Percentiles rank a stretch among this genome's conserved stretches.
phyloP scores from a whole-genome alignment of 2,888 invertebrate genomes.

The Troglohyphantes excavatus region DNA sequence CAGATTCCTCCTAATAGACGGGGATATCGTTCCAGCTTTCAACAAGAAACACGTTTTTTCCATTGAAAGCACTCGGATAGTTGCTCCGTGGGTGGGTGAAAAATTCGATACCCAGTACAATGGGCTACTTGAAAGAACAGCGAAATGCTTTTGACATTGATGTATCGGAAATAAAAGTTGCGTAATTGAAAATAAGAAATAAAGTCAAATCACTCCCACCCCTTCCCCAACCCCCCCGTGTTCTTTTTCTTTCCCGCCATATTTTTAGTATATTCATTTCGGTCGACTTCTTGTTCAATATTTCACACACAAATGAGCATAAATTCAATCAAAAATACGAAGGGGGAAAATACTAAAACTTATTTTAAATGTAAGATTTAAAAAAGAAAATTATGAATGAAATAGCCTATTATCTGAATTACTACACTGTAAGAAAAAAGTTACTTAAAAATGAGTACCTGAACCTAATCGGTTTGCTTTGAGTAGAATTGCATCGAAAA shows the following conservation, averaged over 20 bases:
- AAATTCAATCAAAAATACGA: not conserved
- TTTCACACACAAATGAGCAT: conserved; percentile 24
- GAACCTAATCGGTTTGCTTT: too few species aligned
- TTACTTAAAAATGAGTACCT: too few species aligned
- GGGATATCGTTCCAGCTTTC: conserved; percentile 20
- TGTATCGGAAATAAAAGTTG: conserved; percentile 50
- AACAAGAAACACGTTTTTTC: conserved; percentile 3
- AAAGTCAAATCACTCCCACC: conserved; percentile 55
- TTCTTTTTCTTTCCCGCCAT: conserved; percentile 4
- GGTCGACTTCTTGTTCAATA: conserved; percentile 13
- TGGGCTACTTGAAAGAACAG: not conserved
- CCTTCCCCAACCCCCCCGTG: too few species aligned
- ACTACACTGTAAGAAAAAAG: too few species aligned
- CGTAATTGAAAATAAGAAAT: conserved; percentile 56
- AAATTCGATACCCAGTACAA: conserved; percentile 25
- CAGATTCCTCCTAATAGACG: conserved; percentile 10
- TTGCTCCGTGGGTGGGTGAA: conserved; percentile 4
- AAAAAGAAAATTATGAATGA: too few species aligned
- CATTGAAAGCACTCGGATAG: not conserved
- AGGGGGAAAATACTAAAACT: too few species aligned
- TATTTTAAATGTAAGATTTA: too few species aligned
- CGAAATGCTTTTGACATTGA: conserved; percentile 62
- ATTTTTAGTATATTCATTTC: conserved; percentile 28
- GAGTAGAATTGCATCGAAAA: too few species aligned
- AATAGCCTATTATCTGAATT: too few species aligned